Evolutionary conservation across 1,140 invertebrate species (phyloP).

Genomic region (Achatina immaculata): DNA sequence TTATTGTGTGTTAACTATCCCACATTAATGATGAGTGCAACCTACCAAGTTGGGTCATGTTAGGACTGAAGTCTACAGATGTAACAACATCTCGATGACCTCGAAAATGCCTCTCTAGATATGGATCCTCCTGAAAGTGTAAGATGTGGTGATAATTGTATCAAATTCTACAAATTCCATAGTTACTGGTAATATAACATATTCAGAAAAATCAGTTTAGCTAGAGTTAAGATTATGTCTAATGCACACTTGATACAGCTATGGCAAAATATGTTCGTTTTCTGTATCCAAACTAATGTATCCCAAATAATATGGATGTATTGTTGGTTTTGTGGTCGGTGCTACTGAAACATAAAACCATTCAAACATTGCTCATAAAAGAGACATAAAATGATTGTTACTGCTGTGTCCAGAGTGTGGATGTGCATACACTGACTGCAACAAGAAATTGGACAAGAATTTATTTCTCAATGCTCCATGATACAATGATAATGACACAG

Average conservation of each 20-base stretch:
- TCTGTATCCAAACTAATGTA: background rate
- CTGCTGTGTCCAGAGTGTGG: no score
- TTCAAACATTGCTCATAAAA: no score
- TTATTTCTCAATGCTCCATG: no score
- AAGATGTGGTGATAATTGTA: conserved; percentile 3
- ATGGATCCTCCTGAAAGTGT: conserved; percentile 73
- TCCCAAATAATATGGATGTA: background rate
- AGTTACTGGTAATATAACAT: background rate
- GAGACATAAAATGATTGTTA: no score
- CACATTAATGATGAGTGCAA: background rate
- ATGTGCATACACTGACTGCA: no score
- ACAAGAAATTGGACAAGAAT: no score
- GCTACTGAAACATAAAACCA: no score
- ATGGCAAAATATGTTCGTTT: background rate
- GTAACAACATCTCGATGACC: conserved; percentile 84
- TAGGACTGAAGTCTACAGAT: conserved; percentile 82
- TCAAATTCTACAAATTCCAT: background rate
- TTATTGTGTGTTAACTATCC: no score
- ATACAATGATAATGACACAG: no score
- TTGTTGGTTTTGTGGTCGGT: no score
- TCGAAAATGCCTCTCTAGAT: conserved; percentile 82
- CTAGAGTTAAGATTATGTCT: background rate
- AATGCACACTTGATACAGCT: background rate
- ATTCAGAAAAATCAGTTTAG: background rate
- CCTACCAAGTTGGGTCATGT: conserved; percentile 79